A percentile compares a stretch with the other conserved stretches of the same genome.
phyloP scores from a whole-genome alignment of 2,113 vertebrate species.

The Zapornia atra region DNA sequence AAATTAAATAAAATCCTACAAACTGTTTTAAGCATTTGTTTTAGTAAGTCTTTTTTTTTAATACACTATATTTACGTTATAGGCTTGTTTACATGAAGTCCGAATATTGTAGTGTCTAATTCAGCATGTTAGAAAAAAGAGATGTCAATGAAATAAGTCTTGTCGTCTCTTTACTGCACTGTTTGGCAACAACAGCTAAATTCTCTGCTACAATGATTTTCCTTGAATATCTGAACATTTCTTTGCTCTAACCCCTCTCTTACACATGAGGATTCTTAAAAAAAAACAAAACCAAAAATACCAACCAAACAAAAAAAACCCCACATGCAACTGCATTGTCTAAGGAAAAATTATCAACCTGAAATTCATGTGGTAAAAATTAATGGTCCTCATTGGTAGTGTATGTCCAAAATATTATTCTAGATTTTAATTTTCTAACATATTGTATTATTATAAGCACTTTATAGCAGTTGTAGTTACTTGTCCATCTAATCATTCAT shows the following conservation, averaged over 20 bases:
- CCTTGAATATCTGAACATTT: not conserved
- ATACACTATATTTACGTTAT: not conserved
- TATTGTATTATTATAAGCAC: not conserved
- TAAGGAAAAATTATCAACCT: not conserved
- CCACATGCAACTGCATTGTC: not conserved
- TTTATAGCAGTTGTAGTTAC: not conserved
- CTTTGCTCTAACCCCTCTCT: not conserved
- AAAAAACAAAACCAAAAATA: not conserved
- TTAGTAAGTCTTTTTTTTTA: not conserved
- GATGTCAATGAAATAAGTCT: not conserved
- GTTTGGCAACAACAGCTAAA: not conserved
- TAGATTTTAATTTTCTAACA: not conserved
- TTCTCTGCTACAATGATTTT: not conserved
- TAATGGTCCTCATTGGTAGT: not conserved
- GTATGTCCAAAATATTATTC: not conserved
- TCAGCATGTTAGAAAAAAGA: not conserved
- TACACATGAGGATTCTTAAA: not conserved
- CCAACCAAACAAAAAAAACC: no score
- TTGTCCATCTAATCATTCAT: not conserved
- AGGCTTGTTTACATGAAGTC: not conserved
- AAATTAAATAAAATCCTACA: conserved; percentile 28
- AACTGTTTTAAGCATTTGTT: not conserved
- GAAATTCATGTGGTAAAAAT: not conserved
- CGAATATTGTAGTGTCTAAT: not conserved
- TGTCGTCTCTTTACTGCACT: not conserved